These are phyloP conservation scores for Astreopora myriophthalma DNA, from an alignment of 64 coral and sea anemone genomes.

Conservation along the genomic window DNA sequence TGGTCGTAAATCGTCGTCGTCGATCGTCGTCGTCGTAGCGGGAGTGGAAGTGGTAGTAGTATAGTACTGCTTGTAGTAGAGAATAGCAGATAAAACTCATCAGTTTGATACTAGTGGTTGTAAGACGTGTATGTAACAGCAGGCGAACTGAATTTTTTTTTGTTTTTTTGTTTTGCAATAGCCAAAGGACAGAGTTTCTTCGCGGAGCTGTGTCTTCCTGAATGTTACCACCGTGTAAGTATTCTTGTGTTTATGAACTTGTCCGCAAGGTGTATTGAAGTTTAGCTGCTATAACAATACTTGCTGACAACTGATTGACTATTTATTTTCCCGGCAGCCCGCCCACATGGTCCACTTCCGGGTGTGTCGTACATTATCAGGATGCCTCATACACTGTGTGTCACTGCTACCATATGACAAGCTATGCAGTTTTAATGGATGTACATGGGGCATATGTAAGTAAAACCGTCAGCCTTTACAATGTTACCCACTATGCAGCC, in stretches of 20 bases:
- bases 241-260: neutral
- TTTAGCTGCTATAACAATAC: too few species aligned
- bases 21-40: neutral
- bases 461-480: too few species aligned
- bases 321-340: neutral
- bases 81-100: neutral
- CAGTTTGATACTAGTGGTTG: too few species aligned
- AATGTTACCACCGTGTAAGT: constrained; percentile 12
- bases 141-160: neutral
- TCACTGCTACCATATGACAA: constrained; percentile 63
- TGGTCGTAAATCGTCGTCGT: too few species aligned
- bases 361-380: neutral
- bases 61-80: neutral
- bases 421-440: constrained; percentile 68
- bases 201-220: neutral
- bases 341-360: constrained; percentile 16
- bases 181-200: neutral
- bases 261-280: too few species aligned
- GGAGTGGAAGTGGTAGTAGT: neutral
- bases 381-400: constrained; percentile 17
- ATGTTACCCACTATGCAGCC: neutral
- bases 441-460: constrained; percentile 41
- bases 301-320: too few species aligned
- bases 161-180: neutral
- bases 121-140: neutral